Conservation (phyloP, 2,113 vertebrate species). For the Rhea americana region DNA sequence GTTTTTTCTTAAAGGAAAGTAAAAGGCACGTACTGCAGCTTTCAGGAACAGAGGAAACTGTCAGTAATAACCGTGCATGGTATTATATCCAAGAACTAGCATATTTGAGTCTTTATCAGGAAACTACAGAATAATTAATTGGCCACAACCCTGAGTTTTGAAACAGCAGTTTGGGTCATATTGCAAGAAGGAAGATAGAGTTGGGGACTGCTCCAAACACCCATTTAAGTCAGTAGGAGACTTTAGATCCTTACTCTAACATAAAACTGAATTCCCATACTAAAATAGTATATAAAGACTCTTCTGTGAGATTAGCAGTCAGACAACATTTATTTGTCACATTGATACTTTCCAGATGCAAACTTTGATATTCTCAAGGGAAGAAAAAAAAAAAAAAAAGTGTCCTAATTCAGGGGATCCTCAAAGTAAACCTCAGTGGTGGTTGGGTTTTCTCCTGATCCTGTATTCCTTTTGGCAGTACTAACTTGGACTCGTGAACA, state of each 20-base stretch:
- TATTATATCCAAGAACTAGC: conserved; percentile 4
- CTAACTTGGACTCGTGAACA: neutral
- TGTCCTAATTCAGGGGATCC: neutral
- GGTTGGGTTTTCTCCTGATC: neutral
- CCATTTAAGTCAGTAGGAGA: conserved; percentile 36
- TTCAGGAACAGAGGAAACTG: neutral
- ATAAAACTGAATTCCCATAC: conserved; percentile 33
- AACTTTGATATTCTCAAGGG: neutral
- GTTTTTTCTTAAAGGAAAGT: neutral
- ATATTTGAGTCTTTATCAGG: conserved; percentile 47
- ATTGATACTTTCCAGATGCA: conserved; percentile 50
- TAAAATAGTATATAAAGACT: neutral
- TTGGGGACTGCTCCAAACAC: conserved; percentile 7
- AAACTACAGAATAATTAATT: conserved; percentile 22
- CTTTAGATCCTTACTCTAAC: conserved; percentile 44
- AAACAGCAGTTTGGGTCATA: neutral
- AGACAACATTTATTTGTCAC: neutral
- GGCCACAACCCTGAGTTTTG: neutral
- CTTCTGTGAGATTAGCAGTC: neutral
- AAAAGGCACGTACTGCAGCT: neutral
- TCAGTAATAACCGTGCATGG: neutral
- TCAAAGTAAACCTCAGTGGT: neutral
- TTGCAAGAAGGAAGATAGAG: conserved; percentile 3
- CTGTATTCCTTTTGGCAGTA: neutral
- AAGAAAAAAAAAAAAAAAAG: neutral